Percentiles rank a stretch among this genome's conserved stretches.
These are phyloP conservation scores for Siniperca knerii DNA, from an alignment of 2,113 vertebrate species.

Conservation along the genomic window DNA sequence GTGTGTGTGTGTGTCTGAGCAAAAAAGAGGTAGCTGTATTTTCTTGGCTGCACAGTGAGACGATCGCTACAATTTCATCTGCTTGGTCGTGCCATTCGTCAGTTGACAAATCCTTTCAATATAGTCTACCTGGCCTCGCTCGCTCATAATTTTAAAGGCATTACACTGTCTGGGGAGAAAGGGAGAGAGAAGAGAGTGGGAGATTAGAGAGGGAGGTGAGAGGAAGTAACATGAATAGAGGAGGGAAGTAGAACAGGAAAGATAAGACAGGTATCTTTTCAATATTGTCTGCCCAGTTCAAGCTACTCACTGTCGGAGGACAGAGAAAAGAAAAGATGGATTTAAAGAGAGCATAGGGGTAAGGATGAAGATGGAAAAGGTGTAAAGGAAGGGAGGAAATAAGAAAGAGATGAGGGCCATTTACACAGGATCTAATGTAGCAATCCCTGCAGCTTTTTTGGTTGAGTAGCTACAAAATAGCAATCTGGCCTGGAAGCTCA, in stretches of 20 bases:
- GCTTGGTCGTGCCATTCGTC: constrained; percentile 64
- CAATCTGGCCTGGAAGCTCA: constrained; percentile 8
- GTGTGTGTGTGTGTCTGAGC: constrained; percentile 26
- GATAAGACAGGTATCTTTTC: constrained; percentile 59
- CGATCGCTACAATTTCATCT: constrained; percentile 70
- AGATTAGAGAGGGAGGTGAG: constrained; percentile 56
- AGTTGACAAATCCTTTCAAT: constrained; percentile 81
- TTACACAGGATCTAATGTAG: constrained; percentile 28
- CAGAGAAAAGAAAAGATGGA: constrained; percentile 8
- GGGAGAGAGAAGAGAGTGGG: constrained; percentile 20
- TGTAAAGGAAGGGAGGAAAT: neutral
- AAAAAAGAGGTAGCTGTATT: constrained; percentile 52
- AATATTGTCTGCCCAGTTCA: constrained; percentile 47
- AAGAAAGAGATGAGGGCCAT: constrained; percentile 19
- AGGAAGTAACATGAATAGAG: constrained; percentile 31
- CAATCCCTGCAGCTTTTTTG: neutral
- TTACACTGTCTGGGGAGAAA: constrained; percentile 66
- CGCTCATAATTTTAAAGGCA: constrained; percentile 76
- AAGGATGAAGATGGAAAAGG: neutral
- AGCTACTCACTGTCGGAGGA: constrained; percentile 32
- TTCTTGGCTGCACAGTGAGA: constrained; percentile 63
- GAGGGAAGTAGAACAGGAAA: constrained; percentile 27
- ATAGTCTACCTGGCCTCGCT: constrained; percentile 69
- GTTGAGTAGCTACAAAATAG: constrained; percentile 23
- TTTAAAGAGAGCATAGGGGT: constrained; percentile 15